Percentiles rank a stretch among this genome's conserved stretches.
Conservation (phyloP, 2,113 vertebrate species). For the Gobiocypris rarus region DNA sequence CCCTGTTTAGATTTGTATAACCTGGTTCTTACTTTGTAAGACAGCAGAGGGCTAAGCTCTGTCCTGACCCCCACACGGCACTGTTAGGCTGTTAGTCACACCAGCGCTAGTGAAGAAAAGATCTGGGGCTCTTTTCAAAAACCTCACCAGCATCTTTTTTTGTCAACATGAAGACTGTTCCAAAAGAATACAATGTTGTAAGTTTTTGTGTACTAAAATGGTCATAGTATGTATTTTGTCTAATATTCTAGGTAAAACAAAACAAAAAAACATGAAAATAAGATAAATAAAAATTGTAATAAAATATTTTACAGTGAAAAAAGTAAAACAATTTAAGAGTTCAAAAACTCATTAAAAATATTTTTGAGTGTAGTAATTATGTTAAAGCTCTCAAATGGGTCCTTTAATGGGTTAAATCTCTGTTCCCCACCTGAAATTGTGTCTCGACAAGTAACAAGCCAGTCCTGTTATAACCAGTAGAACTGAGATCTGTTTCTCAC, state of each 20-base stretch:
- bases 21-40: not conserved
- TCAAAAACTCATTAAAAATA: no score
- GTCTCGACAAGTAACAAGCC: slow-evolving; percentile 16
- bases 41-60: slow-evolving; percentile 1
- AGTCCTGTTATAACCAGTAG: not conserved
- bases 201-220: not conserved
- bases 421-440: not conserved
- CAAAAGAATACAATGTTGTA: not conserved
- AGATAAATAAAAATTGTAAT: not conserved
- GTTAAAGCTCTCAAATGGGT: no score
- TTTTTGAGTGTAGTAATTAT: not conserved
- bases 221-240: not conserved
- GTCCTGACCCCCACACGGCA: not conserved
- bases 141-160: not conserved
- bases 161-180: not conserved
- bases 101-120: not conserved
- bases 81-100: slow-evolving; percentile 23
- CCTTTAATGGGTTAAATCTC: not conserved
- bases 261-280: not conserved
- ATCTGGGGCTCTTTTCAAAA: not conserved
- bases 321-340: no score
- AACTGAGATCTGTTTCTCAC: not conserved
- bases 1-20: slow-evolving; percentile 6
- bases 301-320: no score
- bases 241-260: not conserved